These are phyloP conservation scores for Chymomyza amoena DNA, from an alignment of 2,888 invertebrate species.

Conservation along the genomic window DNA sequence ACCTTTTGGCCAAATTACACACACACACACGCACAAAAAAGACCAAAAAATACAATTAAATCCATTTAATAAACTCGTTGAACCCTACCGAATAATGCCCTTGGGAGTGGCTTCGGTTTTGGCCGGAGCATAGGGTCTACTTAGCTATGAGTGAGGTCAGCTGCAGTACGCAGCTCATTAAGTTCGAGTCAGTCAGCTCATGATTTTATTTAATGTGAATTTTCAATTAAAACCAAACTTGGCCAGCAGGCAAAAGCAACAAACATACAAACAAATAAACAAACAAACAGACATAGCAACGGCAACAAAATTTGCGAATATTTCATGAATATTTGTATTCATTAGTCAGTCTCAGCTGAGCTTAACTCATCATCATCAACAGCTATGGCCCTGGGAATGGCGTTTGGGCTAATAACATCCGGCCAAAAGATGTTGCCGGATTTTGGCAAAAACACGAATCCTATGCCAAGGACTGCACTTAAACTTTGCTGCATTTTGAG, in stretches of 20 bases:
- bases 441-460: neutral
- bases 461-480: neutral
- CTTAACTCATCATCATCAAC: constrained; percentile 3
- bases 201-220: constrained; percentile 24
- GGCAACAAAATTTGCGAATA: neutral
- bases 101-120: constrained; percentile 27
- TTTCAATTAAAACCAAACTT: constrained; percentile 53
- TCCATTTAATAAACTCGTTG: constrained; percentile 70
- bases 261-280: neutral
- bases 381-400: constrained; percentile 4
- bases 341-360: constrained; percentile 34
- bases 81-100: constrained; percentile 58
- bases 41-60: constrained; percentile 56
- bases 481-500: constrained; percentile 3
- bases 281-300: no score
- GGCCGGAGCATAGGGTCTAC: neutral
- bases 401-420: constrained; percentile 33
- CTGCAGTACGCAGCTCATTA: constrained; percentile 56
- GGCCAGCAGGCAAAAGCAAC: neutral
- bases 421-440: constrained; percentile 41
- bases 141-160: neutral
- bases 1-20: constrained; percentile 14
- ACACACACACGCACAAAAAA: neutral
- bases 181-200: constrained; percentile 38
- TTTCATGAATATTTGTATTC: constrained; percentile 56